Evolutionary conservation across 2,888 invertebrate genomes (phyloP).

Genomic region (Tetropium fuscum): DNA sequence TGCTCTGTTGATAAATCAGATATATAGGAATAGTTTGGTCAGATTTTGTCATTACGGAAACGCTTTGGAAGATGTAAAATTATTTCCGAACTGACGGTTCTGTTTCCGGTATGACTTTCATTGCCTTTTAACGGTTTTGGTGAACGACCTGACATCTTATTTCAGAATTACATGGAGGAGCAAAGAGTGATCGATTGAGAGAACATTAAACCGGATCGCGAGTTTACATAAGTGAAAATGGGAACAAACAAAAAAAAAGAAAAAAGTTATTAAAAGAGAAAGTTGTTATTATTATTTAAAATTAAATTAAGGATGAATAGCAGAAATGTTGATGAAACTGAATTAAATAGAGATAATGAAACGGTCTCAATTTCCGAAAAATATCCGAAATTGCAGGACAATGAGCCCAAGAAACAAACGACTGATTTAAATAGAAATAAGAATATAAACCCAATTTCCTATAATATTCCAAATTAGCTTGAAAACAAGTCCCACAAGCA

Average conservation of each 20-base stretch:
- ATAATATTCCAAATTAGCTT: slow-evolving; percentile 1
- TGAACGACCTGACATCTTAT: neutral
- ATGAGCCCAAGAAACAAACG: neutral
- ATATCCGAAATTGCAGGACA: neutral
- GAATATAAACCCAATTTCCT: neutral
- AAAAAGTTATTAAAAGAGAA: neutral
- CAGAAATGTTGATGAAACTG: neutral
- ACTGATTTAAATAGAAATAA: slow-evolving; percentile 1
- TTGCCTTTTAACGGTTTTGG: neutral
- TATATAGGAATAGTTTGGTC: too few species aligned
- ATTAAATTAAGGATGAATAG: slow-evolving; percentile 2
- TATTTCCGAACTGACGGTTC: neutral
- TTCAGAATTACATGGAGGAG: neutral
- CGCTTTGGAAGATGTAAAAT: neutral
- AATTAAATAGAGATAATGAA: neutral
- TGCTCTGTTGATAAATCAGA: too few species aligned
- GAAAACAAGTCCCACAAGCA: neutral
- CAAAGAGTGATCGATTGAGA: neutral
- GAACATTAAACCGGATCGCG: neutral
- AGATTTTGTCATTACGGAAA: too few species aligned
- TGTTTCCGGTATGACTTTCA: neutral
- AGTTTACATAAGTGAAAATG: neutral
- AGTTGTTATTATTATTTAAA: neutral
- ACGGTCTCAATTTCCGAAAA: neutral
- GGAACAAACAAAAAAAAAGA: neutral